Base-by-base conservation (phyloP, 1,140 invertebrate species). In the Phocides pigmalion region DNA sequence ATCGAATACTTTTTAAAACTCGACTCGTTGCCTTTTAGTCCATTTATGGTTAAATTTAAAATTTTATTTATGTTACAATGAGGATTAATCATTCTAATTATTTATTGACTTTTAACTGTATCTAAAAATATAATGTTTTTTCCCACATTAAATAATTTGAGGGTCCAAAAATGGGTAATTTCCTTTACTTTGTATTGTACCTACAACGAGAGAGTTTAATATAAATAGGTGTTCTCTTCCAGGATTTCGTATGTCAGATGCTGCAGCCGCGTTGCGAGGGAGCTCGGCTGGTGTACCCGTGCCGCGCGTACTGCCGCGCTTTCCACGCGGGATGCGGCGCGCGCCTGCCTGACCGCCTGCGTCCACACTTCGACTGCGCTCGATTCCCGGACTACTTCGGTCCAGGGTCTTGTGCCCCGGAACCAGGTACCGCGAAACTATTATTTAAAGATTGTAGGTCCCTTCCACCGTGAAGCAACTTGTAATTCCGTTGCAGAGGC, bases 231-330 rank as follows among this genome's bases (percentile, higher is more conserved):
- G 62, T 64, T 22, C n/a, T n/a, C n/a, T 68, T 66, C 19, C 95
- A 96, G 85, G 96, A 98, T 67, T 97, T 98, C 77, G 94, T 98
- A 5, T 98, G 97, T 74, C 95, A 96, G 73, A 90, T 97, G 15
- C 86, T 98, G 0, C 97, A 98, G 83, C 97, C 97, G 0, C 92
- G 94, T 0, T 97, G 97, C 86, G 72, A 93, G 9, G 76, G 79
- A 2, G 89, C 87, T 5, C 80, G 90, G 8, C 87, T 96, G 16
- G 86, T 95, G 9, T 84, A 94, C 17, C 97, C 97, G 0, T 98
- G 97, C 72, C 93, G 95, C 6, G 95, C 95, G 68, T 98, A 97
- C 85, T 98, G 97, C 80, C 93, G 95, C 59, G 95, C 97, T 46
- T 98, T 98, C 79, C 95, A 96, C 94, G 87, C 93, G 0, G 95